Base-by-base conservation (phyloP, 2,797 vertebrate species). In the Hemitrygon akajei region DNA sequence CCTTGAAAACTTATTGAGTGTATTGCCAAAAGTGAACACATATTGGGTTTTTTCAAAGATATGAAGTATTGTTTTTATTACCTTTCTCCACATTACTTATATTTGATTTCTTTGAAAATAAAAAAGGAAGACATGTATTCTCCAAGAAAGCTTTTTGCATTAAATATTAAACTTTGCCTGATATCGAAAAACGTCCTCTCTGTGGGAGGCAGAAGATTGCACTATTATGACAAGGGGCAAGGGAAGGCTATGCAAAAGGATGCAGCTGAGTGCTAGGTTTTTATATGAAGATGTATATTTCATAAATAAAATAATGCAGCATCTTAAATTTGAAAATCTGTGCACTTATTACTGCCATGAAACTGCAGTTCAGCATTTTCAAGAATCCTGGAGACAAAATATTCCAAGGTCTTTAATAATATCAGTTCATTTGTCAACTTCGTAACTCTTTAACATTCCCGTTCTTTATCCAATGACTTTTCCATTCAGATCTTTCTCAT, bases 41-140 rank as follows among this genome's bases (percentile, higher is more conserved):
- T 71, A 34, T 27, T 76, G 27, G 71, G 58, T 76, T 76, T 93
- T n/a, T 93, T 93, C 71, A 76, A 56, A 93, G 25, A 47, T 89
- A 71, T 73, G 71, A 93, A 76, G 40, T 7, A 92, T 93, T 75
- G 25, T 30, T 93, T 47, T 73, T 66, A 66, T 66, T 89, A 66
- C 63, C 60, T 66, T 89, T 89, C 66, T 60, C 58, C 58, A 87
- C 11, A 63, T 87, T 63, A 87, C 22, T 58, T 87, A 87, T 16
- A 47, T 37, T 91, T 92, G 37, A 75, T 47, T 22, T 30, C 69
- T 47, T 75, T 92, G 91, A 73, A 92, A 34, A 91, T 25, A 18
- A 91, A 76, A 69, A 69, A 58, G 7, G 16, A 37, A 40, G 11
- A 69, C 56, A 47, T 73, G 25, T 18, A 30, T 40, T 75, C 75